Evolutionary conservation across 2,888 invertebrate genomes (phyloP).

Genomic region (Drosophila mimica): DNA sequence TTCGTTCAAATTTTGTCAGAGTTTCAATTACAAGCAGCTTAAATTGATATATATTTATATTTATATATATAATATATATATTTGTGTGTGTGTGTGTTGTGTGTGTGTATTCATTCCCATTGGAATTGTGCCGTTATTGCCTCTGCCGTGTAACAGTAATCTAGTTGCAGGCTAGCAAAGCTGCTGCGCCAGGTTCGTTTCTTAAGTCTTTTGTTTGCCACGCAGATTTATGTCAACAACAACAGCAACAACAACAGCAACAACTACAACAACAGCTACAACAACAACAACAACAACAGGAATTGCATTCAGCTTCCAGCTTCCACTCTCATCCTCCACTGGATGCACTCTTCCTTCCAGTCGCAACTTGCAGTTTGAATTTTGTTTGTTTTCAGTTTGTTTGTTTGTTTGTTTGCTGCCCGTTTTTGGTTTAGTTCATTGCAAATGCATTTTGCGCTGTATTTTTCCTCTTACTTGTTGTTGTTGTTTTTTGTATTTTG

Average conservation of each 20-base stretch:
- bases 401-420: slow-evolving; percentile 21
- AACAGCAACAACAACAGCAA: neutral
- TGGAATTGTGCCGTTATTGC: slow-evolving; percentile 39
- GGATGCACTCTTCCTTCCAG: slow-evolving; percentile 34
- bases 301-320: slow-evolving; percentile 20
- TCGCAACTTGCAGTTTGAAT: slow-evolving; percentile 51
- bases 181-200: slow-evolving; percentile 69
- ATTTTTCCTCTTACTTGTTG: slow-evolving; percentile 41
- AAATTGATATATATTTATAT: neutral
- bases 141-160: slow-evolving; percentile 70
- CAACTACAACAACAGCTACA: slow-evolving; percentile 1
- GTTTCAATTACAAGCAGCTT: neutral
- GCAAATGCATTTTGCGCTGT: slow-evolving; percentile 51
- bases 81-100: neutral
- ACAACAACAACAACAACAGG: slow-evolving; percentile 24
- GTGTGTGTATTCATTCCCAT: slow-evolving; percentile 10
- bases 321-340: slow-evolving; percentile 3
- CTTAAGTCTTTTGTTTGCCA: slow-evolving; percentile 77
- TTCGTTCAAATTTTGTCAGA: neutral
- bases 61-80: neutral
- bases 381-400: slow-evolving; percentile 39
- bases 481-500: slow-evolving; percentile 43
- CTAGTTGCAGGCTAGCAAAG: slow-evolving; percentile 66
- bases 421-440: slow-evolving; percentile 51
- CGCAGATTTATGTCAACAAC: slow-evolving; percentile 69